phyloP scores from a whole-genome alignment of 2,888 invertebrate genomes.

The Cryptus armator region DNA sequence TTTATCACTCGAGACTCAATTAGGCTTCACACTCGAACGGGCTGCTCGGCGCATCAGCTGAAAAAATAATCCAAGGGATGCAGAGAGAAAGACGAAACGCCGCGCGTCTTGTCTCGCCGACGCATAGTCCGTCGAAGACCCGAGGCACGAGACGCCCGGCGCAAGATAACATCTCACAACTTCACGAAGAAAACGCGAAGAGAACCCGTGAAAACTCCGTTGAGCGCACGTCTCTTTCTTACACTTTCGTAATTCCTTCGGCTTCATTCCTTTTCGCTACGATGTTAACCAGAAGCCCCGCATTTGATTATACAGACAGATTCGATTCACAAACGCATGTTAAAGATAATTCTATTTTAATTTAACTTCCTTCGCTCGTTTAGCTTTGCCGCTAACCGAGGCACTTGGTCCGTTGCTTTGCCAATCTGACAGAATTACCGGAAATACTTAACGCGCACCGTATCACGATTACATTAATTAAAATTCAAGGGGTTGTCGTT shows the following conservation, averaged over 20 bases:
- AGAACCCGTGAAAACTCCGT: slow-evolving; percentile 7
- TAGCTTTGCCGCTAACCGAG: not conserved
- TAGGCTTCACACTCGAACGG: slow-evolving; percentile 56
- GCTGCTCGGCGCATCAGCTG: slow-evolving; percentile 75
- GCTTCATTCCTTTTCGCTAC: slow-evolving; percentile 23
- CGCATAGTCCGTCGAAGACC: not conserved
- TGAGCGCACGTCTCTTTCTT: slow-evolving; percentile 23
- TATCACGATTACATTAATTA: too few relatives aligned
- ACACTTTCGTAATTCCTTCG: slow-evolving; percentile 31
- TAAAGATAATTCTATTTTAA: slow-evolving; percentile 55
- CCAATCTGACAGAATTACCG: too few relatives aligned
- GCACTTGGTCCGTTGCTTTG: too few relatives aligned
- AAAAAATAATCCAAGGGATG: slow-evolving; percentile 77
- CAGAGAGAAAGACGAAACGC: not conserved
- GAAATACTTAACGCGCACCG: too few relatives aligned
- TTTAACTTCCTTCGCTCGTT: slow-evolving; percentile 31
- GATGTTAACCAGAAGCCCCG: slow-evolving; percentile 64
- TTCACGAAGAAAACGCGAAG: slow-evolving; percentile 29
- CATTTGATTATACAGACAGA: slow-evolving; percentile 51
- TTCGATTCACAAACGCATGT: slow-evolving; percentile 14
- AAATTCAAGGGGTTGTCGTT: too few relatives aligned
- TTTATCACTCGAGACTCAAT: slow-evolving; percentile 46
- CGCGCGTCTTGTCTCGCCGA: slow-evolving; percentile 9
- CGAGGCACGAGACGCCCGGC: not conserved
- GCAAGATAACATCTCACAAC: slow-evolving; percentile 17